Evolutionary conservation across 2,797 vertebrate species (phyloP).

Genomic region (Hydrocynus forskahlii): DNA sequence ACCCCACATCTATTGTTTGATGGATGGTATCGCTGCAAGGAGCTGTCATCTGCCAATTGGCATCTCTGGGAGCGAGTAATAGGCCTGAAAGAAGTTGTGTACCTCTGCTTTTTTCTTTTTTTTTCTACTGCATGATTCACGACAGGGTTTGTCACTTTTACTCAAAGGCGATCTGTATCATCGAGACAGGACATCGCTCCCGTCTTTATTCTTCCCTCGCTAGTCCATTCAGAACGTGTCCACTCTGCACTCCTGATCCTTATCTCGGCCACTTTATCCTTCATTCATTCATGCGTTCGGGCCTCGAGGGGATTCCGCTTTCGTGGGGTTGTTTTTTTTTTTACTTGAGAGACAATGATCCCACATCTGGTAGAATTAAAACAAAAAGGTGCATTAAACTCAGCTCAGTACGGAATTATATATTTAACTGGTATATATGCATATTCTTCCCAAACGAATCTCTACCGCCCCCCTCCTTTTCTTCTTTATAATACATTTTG

Average conservation of each 20-base stretch:
- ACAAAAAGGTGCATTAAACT: neutral
- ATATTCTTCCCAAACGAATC: no score
- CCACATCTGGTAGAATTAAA: neutral
- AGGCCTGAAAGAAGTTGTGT: conserved; percentile 48
- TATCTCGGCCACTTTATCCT: neutral
- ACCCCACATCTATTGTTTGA: conserved; percentile 38
- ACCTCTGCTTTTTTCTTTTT: conserved; percentile 37
- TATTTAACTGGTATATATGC: no score
- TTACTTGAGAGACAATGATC: neutral
- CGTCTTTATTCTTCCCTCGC: conserved; percentile 24
- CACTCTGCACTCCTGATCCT: conserved; percentile 1
- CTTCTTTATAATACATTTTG: no score
- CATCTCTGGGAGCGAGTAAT: conserved; percentile 42
- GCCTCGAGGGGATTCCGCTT: neutral
- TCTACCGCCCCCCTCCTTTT: no score
- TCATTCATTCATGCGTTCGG: neutral
- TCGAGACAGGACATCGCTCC: neutral
- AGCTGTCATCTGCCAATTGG: conserved; percentile 55
- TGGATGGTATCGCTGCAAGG: conserved; percentile 46
- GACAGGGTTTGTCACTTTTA: conserved; percentile 38
- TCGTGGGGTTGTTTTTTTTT: neutral
- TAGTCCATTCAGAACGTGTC: neutral
- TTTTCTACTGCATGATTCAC: conserved; percentile 34
- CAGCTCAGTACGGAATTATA: no score
- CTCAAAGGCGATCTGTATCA: conserved; percentile 41